A percentile compares a stretch with the other conserved stretches of the same genome.
Evolutionary conservation across 2,113 vertebrate genomes (phyloP).

Genomic region (Onychostoma macrolepis): DNA sequence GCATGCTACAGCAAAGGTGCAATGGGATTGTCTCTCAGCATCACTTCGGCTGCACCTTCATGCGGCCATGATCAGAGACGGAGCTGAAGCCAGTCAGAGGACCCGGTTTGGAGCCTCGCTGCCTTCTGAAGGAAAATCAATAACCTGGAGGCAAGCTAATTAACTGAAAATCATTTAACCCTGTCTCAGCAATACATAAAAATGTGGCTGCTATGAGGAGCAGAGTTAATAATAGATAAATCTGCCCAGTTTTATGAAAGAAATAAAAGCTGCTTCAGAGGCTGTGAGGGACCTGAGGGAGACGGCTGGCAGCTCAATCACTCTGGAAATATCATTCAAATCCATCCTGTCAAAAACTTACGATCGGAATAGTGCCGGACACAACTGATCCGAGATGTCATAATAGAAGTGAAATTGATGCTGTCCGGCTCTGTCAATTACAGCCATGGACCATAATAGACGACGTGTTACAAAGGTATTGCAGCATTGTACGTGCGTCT

Average conservation of each 20-base stretch:
- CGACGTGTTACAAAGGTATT: constrained; percentile 17
- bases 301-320: constrained; percentile 38
- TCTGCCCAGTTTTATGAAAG: constrained; percentile 63
- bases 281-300: constrained; percentile 37
- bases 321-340: constrained; percentile 40
- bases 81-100: constrained; percentile 43
- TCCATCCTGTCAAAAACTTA: constrained; percentile 33
- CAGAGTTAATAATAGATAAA: constrained; percentile 68
- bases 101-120: constrained; percentile 54
- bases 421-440: constrained; percentile 11
- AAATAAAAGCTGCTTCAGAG: constrained; percentile 57
- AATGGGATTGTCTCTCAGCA: neutral
- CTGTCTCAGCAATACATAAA: constrained; percentile 64
- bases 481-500: constrained; percentile 10
- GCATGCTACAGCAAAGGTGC: neutral
- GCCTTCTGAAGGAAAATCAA: constrained; percentile 67
- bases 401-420: neutral
- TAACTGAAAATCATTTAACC: constrained; percentile 69
- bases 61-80: constrained; percentile 42
- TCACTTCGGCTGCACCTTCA: neutral
- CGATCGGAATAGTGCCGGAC: constrained; percentile 11
- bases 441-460: neutral
- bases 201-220: constrained; percentile 63
- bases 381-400: neutral
- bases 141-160: constrained; percentile 69